These are phyloP conservation scores for Cephalopholis sonnerati DNA, from an alignment of 2,113 vertebrate species.

Conservation along the genomic window DNA sequence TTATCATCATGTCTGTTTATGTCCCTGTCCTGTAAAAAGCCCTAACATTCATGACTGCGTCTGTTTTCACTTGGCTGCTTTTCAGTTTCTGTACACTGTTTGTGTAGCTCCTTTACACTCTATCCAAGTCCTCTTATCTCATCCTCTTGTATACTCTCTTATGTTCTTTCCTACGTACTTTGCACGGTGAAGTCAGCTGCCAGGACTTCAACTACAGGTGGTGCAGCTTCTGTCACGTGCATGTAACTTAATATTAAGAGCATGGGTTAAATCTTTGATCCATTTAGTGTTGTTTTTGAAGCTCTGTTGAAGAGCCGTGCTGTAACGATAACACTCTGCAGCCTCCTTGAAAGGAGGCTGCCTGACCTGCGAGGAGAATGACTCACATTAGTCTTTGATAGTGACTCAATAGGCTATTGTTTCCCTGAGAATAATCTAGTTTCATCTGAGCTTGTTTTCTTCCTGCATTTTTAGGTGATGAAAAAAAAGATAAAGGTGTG, in stretches of 20 bases:
- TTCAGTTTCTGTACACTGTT: neutral
- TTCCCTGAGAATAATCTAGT: constrained; percentile 23
- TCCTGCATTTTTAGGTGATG: neutral
- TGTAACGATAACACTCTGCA: neutral
- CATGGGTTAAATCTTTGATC: neutral
- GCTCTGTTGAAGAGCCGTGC: neutral
- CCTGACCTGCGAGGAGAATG: constrained; percentile 7
- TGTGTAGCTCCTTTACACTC: neutral
- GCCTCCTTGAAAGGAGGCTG: neutral
- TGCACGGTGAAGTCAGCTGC: neutral
- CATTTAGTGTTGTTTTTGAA: neutral
- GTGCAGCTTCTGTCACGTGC: neutral
- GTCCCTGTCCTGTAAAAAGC: neutral
- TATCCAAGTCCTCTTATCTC: neutral
- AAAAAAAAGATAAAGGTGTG: neutral
- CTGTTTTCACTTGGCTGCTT: neutral
- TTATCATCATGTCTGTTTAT: neutral
- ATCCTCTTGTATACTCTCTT: neutral
- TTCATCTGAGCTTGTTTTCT: constrained; percentile 31
- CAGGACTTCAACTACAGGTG: neutral
- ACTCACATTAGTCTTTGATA: constrained; percentile 20
- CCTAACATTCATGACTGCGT: too few species aligned
- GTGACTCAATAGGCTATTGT: constrained; percentile 34
- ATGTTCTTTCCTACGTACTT: neutral
- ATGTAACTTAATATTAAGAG: neutral